Conservation (phyloP, 2,113 vertebrate species). For the Marmota flaviventris region DNA sequence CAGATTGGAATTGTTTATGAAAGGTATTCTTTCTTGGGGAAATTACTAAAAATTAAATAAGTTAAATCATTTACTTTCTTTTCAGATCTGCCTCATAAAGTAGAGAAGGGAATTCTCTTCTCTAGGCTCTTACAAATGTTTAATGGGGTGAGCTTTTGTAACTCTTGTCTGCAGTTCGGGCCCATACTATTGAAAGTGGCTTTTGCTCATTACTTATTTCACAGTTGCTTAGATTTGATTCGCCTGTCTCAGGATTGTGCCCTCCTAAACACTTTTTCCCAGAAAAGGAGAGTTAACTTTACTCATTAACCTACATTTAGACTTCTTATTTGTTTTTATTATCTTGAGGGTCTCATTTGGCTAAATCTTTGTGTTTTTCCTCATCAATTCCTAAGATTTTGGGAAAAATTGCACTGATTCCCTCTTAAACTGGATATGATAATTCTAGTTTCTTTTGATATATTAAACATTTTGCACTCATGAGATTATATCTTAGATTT, state of each 20-base stretch:
- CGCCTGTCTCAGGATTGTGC: not conserved
- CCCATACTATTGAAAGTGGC: not conserved
- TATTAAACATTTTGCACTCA: not conserved
- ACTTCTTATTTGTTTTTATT: not conserved
- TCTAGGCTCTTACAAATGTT: not conserved
- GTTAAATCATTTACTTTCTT: not conserved
- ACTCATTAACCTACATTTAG: not conserved
- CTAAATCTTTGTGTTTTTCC: constrained; percentile 28
- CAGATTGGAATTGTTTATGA: not conserved
- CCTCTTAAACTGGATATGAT: not conserved
- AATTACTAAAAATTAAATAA: not conserved
- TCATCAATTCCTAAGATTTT: not conserved
- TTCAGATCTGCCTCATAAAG: not conserved
- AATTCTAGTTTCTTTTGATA: not conserved
- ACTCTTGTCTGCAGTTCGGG: not conserved
- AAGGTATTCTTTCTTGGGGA: not conserved
- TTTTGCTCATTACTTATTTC: not conserved
- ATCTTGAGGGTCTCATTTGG: not conserved
- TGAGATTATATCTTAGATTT: not conserved
- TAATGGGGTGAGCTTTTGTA: not conserved
- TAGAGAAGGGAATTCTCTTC: not conserved
- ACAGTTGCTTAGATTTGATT: not conserved
- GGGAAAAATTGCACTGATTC: not conserved
- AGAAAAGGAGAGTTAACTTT: not conserved
- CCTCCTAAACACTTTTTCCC: not conserved